A percentile compares a stretch with the other conserved stretches of the same genome.
These are phyloP conservation scores for Nyleta sp. DNA, from an alignment of 2,888 invertebrate species.

Conservation along the genomic window DNA sequence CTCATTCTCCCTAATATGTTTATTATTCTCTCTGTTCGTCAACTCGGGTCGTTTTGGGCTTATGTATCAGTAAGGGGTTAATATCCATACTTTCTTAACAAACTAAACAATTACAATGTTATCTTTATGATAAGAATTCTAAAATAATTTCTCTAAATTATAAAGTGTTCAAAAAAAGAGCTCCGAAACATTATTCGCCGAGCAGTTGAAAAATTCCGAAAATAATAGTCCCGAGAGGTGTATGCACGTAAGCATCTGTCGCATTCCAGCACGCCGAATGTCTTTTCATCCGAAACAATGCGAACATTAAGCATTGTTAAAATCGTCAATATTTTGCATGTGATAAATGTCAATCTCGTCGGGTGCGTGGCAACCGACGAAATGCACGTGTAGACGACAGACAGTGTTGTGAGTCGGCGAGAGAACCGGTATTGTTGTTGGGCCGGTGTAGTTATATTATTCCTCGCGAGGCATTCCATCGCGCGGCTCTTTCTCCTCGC, in stretches of 20 bases:
- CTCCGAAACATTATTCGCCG: no score
- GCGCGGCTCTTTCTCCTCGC: conserved; percentile 56
- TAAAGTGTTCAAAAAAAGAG: no score
- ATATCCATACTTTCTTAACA: no score
- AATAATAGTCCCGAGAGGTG: conserved; percentile 20
- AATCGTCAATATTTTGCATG: conserved; percentile 53
- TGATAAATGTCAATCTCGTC: conserved; percentile 63
- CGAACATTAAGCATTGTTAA: conserved; percentile 48
- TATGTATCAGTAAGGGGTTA: no score
- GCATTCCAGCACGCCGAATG: conserved; percentile 41
- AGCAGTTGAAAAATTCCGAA: conserved; percentile 35
- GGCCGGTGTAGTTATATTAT: conserved; percentile 67
- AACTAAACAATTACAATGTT: no score
- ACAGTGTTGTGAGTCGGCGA: conserved; percentile 60
- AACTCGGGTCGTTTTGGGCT: no score
- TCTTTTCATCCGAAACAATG: conserved; percentile 51
- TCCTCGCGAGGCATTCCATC: conserved; percentile 68
- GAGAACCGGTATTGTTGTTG: conserved; percentile 66
- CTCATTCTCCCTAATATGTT: no score
- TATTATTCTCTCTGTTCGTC: no score
- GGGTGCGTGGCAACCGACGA: conserved; percentile 58
- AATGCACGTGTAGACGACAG: conserved; percentile 58
- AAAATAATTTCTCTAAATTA: no score
- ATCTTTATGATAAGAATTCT: no score
- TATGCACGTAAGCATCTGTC: conserved; percentile 27